Evolutionary conservation across 2,797 vertebrate genomes (phyloP), one percentile per base, ranked within the genome.

Genomic region (Falco biarmicus): DNA sequence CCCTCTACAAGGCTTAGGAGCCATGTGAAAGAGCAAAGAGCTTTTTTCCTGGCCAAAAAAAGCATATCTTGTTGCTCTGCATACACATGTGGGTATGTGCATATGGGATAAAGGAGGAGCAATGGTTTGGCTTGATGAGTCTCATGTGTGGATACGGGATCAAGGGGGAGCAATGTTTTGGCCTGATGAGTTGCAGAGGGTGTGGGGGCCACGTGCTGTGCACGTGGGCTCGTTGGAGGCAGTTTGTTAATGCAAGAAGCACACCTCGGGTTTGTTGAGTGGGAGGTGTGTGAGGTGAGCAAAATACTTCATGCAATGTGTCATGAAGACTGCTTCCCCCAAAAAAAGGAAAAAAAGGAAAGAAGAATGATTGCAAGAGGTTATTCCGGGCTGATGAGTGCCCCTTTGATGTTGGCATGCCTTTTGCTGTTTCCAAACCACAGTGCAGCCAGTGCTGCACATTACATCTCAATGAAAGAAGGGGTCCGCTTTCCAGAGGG

Each of bases 351-450:
- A 6, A 90, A 34, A 65, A 69, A 39, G 1, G 22, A 41, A 59
- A 78, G 57, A 91, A 93, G 13, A 51, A 84, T 70, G 75, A 86
- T 68, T 96, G 78, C 34, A 84, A 95, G 12, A 75, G 78, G 56
- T 17, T 1, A 5, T 9, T 65, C 59, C 63, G 89, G 32, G 25
- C 29, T 80, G 59, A 31, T 39, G 59, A 78, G 64, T 32, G 7
- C 13, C 60, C 43, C 82, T 97, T 96, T 51, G 84, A 95, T 94
- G 69, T 63, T 75, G 65, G 34, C 37, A 18, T 18, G 34, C 76
- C 86, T 92, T 97, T 89, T 87, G 50, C 89, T 87, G 65, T 87
- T 94, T 96, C 89, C 90, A 95, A 90, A 89, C 79, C 8, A 34
- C 4, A 5, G 51, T 87, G 71, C 71, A 89, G 60, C 89, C 76